phyloP scores from a whole-genome alignment of 53 echinoderm and acorn worm genomes.

The Mesocentrotus franciscanus region DNA sequence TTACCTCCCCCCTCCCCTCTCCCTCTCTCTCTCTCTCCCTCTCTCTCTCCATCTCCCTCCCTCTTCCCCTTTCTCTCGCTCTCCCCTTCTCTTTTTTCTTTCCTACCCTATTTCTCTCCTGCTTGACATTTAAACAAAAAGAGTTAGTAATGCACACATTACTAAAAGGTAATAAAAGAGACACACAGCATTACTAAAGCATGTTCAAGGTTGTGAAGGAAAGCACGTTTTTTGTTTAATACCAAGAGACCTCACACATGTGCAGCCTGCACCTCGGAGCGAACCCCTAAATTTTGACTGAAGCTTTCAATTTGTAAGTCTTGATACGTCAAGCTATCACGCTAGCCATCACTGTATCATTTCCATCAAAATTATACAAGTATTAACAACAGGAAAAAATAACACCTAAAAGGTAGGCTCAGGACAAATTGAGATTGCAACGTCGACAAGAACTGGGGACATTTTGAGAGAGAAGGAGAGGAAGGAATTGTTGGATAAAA shows the following conservation, averaged over 20 bases:
- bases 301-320: conserved; percentile 49
- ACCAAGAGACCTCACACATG: conserved; percentile 29
- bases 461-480: neutral
- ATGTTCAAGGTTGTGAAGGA: neutral
- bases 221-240: conserved; percentile 12
- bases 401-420: conserved; percentile 49
- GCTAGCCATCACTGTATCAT: conserved; percentile 51
- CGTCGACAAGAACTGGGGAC: neutral
- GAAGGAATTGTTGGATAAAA: conserved; percentile 15
- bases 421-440: conserved; percentile 45
- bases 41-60: neutral
- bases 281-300: conserved; percentile 7
- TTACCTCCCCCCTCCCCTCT: neutral
- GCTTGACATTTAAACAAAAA: neutral
- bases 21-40: neutral
- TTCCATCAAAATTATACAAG: conserved; percentile 62
- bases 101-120: neutral
- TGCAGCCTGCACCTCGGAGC: neutral
- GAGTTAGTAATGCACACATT: neutral
- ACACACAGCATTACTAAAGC: neutral
- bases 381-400: conserved; percentile 53
- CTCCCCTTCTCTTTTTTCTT: neutral
- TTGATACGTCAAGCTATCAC: conserved; percentile 42
- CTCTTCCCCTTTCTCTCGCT: neutral
- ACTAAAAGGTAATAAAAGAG: neutral